Conservation (phyloP, 2,113 vertebrate genomes). For the Hyperoodon ampullatus region DNA sequence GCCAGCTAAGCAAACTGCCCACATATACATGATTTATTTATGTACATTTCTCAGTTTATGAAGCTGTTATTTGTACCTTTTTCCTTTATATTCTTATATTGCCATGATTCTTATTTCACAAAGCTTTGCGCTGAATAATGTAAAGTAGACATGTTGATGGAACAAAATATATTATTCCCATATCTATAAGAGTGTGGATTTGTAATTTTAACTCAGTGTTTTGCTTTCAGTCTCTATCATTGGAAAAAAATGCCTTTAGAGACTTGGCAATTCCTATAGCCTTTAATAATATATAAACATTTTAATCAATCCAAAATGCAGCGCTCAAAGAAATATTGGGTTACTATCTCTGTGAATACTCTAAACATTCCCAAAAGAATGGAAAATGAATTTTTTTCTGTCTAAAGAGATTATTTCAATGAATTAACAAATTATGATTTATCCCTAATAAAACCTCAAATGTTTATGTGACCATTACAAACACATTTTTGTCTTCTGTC, state of each 20-base stretch:
- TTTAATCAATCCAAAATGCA: conserved; percentile 54
- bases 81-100: conserved; percentile 89
- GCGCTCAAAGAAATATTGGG: conserved; percentile 38
- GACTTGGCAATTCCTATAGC: conserved; percentile 62
- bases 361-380: conserved; percentile 38
- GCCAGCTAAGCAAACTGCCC: conserved; percentile 91
- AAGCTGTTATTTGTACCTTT: conserved; percentile 91
- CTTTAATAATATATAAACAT: conserved; percentile 55
- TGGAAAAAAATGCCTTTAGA: conserved; percentile 64
- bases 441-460: conserved; percentile 52
- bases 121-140: conserved; percentile 90
- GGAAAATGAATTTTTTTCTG: conserved; percentile 36
- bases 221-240: conserved; percentile 63
- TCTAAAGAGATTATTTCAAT: conserved; percentile 49
- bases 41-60: conserved; percentile 91
- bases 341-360: conserved; percentile 48
- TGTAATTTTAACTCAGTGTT: conserved; percentile 69
- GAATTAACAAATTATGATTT: conserved; percentile 24
- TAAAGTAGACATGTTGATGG: conserved; percentile 86
- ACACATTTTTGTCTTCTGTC: conserved; percentile 61
- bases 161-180: conserved; percentile 83
- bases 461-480: conserved; percentile 1
- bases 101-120: conserved; percentile 89
- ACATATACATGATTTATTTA: conserved; percentile 93
- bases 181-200: conserved; percentile 77